Evolutionary conservation across 2,113 vertebrate genomes (phyloP).

Genomic region (Fulmarus glacialis): DNA sequence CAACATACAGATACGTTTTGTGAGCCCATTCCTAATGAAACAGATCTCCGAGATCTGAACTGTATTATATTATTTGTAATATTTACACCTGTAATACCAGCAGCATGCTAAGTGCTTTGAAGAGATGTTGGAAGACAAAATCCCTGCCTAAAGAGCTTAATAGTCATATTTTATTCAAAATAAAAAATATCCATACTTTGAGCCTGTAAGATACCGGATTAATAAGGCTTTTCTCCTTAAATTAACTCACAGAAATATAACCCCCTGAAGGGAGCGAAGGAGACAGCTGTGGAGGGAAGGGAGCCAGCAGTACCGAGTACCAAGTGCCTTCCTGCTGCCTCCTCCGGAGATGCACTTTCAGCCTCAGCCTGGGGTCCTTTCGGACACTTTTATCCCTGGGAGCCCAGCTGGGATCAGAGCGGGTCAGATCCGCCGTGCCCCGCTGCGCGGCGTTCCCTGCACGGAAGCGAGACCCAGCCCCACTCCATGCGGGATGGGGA

Average conservation of each 20-base stretch:
- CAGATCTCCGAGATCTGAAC: not conserved
- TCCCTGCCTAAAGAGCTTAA: slow-evolving; percentile 21
- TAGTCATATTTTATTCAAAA: slow-evolving; percentile 35
- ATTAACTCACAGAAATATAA: slow-evolving; percentile 29
- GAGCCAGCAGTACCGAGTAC: not conserved
- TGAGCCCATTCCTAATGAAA: not conserved
- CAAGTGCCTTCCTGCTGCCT: not conserved
- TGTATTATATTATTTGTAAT: not conserved
- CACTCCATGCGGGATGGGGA: accelerated
- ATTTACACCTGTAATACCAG: slow-evolving; percentile 12
- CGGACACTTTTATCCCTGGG: not conserved
- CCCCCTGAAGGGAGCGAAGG: not conserved
- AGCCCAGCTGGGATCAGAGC: slow-evolving; percentile 1
- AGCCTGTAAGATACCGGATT: not conserved
- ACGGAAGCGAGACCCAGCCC: accelerated
- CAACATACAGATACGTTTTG: not conserved
- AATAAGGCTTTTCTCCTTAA: slow-evolving; percentile 53
- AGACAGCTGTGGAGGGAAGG: slow-evolving; percentile 46
- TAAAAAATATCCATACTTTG: not conserved
- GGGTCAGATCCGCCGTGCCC: accelerated
- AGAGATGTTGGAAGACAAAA: not conserved
- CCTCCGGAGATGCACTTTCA: not conserved
- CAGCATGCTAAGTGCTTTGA: not conserved
- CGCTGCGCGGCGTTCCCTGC: accelerated
- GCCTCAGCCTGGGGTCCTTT: not conserved